Conservation (phyloP, 2,888 invertebrate species). For the Cheilosia impressa region DNA sequence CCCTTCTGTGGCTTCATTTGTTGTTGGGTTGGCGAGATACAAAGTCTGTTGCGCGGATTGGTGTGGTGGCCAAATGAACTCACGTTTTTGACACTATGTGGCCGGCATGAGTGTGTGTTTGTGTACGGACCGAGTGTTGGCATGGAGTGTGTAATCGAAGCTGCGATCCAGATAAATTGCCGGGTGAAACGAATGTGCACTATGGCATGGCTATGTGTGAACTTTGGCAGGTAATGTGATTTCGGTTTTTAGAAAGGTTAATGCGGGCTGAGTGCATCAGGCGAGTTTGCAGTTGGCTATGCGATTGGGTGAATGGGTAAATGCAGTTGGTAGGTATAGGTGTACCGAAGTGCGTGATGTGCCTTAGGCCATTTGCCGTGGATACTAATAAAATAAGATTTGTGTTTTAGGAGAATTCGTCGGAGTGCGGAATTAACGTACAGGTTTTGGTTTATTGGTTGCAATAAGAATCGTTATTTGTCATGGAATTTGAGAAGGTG, state of each 20-base stretch:
- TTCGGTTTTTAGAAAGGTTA: constrained; percentile 71
- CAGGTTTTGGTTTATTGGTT: not conserved
- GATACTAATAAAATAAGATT: not conserved
- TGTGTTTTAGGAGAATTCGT: not conserved
- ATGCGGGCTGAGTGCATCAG: constrained; percentile 48
- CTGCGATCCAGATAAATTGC: constrained; percentile 67
- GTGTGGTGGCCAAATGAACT: constrained; percentile 75
- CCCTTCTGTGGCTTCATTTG: constrained; percentile 29
- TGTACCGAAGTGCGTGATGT: constrained; percentile 19
- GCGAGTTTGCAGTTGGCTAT: constrained; percentile 12
- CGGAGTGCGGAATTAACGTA: not conserved
- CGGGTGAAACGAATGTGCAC: constrained; percentile 51
- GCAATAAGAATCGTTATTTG: not conserved
- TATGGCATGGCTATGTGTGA: constrained; percentile 61
- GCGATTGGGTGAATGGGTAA: not conserved
- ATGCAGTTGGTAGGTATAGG: constrained; percentile 18
- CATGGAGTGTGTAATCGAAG: constrained; percentile 41
- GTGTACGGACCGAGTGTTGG: constrained; percentile 29
- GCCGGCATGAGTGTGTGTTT: constrained; percentile 9
- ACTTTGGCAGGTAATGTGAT: constrained; percentile 69
- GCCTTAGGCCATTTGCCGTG: constrained; percentile 5
- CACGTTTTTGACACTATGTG: constrained; percentile 77
- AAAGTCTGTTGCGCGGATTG: constrained; percentile 46
- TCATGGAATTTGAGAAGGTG: not conserved
- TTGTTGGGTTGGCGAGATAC: constrained; percentile 32